Percentiles rank a stretch among this genome's conserved stretches.
Conservation (phyloP, 2,888 invertebrate genomes). For the Pseudococcus longispinus region DNA sequence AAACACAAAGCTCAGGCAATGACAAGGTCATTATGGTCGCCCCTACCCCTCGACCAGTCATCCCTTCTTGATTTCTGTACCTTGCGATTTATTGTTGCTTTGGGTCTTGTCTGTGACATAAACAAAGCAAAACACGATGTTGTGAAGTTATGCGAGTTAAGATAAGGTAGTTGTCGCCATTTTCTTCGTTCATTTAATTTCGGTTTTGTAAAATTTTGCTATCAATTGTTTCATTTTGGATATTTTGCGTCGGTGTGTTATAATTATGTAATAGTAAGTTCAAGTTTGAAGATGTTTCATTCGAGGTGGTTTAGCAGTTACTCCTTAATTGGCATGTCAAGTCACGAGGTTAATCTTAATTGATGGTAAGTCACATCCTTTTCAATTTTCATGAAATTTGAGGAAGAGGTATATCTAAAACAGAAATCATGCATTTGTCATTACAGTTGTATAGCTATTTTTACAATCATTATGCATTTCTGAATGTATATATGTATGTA, state of each 20-base stretch:
- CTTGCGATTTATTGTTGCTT: too few relatives aligned
- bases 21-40: too few relatives aligned
- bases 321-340: neutral
- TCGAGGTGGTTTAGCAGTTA: neutral
- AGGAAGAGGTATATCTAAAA: neutral
- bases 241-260: neutral
- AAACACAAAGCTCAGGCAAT: too few relatives aligned
- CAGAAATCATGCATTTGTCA: neutral
- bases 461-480: neutral
- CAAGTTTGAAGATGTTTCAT: neutral
- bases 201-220: neutral
- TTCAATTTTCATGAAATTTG: neutral
- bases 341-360: neutral
- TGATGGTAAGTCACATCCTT: neutral
- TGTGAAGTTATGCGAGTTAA: too few relatives aligned
- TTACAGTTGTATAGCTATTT: neutral
- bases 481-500: neutral
- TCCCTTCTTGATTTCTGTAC: too few relatives aligned
- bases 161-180: neutral
- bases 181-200: neutral
- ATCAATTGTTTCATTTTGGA: neutral
- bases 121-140: too few relatives aligned
- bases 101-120: too few relatives aligned
- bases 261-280: neutral
- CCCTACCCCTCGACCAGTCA: too few relatives aligned